A percentile compares a stretch with the other conserved stretches of the same genome.
Evolutionary conservation across 2,888 invertebrate species (phyloP).

Genomic region (Cryptus armator): DNA sequence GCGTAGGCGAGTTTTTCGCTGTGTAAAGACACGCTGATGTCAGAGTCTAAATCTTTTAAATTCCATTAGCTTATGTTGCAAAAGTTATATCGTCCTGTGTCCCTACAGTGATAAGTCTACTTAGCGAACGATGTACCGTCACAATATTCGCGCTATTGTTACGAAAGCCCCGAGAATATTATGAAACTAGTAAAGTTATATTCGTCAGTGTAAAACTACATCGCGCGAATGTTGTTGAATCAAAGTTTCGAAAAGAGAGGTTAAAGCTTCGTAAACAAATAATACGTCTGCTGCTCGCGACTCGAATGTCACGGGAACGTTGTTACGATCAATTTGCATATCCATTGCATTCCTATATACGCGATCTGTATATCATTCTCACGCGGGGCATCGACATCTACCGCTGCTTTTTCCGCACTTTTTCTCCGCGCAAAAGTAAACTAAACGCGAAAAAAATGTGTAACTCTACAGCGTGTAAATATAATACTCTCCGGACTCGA

Average conservation of each 20-base stretch:
- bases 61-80: neutral
- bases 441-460: neutral
- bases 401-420: neutral
- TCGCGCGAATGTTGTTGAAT: neutral
- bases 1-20: too few relatives aligned
- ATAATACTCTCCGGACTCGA: neutral
- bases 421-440: neutral
- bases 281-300: neutral
- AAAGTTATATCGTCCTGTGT: too few relatives aligned
- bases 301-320: neutral
- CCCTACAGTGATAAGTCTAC: neutral
- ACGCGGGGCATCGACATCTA: neutral
- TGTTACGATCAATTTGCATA: neutral
- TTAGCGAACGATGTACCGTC: neutral
- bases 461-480: neutral
- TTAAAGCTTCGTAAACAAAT: neutral
- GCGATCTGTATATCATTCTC: conserved; percentile 25
- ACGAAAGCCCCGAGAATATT: neutral
- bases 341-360: neutral
- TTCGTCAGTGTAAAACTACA: neutral
- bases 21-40: neutral
- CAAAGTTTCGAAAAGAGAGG: conserved; percentile 7
- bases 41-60: neutral
- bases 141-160: neutral
- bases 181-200: neutral